Evolutionary conservation across 2,797 vertebrate genomes (phyloP), one percentile per base, ranked within the genome.

Genomic region (Hybognathus amarus): DNA sequence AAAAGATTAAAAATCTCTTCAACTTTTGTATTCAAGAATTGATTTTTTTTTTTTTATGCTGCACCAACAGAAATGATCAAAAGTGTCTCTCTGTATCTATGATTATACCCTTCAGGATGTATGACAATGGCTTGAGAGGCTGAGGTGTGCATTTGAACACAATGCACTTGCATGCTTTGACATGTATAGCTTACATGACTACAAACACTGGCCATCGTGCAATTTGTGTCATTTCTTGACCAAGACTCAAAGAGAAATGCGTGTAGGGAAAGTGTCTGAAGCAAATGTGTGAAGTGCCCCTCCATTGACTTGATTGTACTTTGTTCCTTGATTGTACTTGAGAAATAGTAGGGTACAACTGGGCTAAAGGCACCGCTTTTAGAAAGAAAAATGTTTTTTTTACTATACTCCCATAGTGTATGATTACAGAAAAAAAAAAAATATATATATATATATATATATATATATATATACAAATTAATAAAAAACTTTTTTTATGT

Each of bases 81-180:
- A 83, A 64, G 54, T 33, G 67, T 68, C 50, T 38, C 30, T 79
- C 33, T 20, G 64, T 67, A 10, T 40, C 50, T 45, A 18, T 83
- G 83, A 89, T 88, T 82, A 89, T 66, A 83, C 70, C 73, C n/a
- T 13, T 86, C 79, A 80, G 76, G 67, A 82, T 85, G 67, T 83
- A 42, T 76, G 85, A 88, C 80, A 75, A 15, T 52, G 33, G 50
- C 50, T 56, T 56, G 50, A 74, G 20, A 74, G 30, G 20, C 50
- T 74, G 1, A 75, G 17, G 20, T 38, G 11, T 38, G 71, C 12
- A n/a, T 74, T 54, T 17, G 22, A 76, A 76, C 36, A 27, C 54
- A 42, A 24, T 54, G 52, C 50, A 38, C 73, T 76, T 18, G 45
- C 10, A 24, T 42, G 22, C 9, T 12, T 17, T 77, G 54, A 56